phyloP scores from a whole-genome alignment of 2,797 vertebrate species.

The Malacoraja senta region DNA sequence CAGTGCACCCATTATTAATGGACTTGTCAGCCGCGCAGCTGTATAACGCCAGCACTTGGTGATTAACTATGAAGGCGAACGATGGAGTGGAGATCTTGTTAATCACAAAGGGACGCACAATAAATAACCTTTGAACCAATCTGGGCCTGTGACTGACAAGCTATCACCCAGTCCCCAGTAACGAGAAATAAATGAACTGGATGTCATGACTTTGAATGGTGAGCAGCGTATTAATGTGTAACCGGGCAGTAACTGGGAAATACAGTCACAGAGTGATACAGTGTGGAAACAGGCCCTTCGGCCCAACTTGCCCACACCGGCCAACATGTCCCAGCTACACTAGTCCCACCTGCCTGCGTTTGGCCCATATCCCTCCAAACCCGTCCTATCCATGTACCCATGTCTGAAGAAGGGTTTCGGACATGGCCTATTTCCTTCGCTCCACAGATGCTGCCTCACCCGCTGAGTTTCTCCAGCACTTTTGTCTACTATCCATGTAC shows the following conservation, averaged over 20 bases:
- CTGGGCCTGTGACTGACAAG: not conserved
- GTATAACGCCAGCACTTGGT: not conserved
- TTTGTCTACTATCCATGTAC: too few species aligned
- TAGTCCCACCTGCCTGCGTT: too few species aligned
- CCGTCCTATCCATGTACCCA: too few species aligned
- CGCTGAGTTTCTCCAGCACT: too few species aligned
- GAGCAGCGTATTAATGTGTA: not conserved
- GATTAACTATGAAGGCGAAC: constrained; percentile 2
- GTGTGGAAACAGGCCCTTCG: too few species aligned
- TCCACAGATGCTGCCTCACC: too few species aligned
- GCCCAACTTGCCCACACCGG: too few species aligned
- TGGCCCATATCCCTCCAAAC: too few species aligned
- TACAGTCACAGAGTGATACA: too few species aligned
- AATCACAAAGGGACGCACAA: not conserved
- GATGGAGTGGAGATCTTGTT: not conserved
- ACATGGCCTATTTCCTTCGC: too few species aligned
- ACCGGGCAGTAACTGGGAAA: not conserved
- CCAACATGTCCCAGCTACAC: too few species aligned
- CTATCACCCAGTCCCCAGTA: not conserved
- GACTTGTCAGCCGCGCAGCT: not conserved
- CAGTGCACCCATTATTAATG: not conserved
- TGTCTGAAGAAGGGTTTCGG: too few species aligned
- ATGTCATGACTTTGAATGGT: not conserved
- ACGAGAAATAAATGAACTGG: not conserved
- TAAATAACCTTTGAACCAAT: constrained; percentile 27